Evolutionary conservation across 1,140 invertebrate species (phyloP).

Genomic region (Chymomyza costata): DNA sequence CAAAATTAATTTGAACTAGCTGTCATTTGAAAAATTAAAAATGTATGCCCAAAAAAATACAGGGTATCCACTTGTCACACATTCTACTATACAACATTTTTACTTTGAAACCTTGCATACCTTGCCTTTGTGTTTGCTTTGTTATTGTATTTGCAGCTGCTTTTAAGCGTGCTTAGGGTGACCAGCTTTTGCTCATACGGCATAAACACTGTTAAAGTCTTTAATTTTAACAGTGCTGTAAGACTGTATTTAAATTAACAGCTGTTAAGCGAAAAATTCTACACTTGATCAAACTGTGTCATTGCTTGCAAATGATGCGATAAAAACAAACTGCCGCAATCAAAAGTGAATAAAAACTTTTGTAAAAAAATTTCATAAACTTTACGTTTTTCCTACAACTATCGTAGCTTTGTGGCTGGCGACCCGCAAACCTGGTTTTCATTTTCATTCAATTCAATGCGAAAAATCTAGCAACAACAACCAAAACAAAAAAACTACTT

Average conservation of each 20-base stretch:
- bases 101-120: no score
- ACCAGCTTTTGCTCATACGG: slow-evolving; percentile 18
- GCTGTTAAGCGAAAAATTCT: slow-evolving; percentile 9
- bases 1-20: no score
- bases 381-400: slow-evolving; percentile 6
- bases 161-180: slow-evolving; percentile 28
- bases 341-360: slow-evolving; percentile 9
- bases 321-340: slow-evolving; percentile 20
- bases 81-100: no score
- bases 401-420: slow-evolving; percentile 2
- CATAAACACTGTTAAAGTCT: slow-evolving; percentile 20
- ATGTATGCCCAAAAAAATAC: no score
- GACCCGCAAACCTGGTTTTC: slow-evolving; percentile 68
- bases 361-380: slow-evolving; percentile 52
- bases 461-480: slow-evolving; percentile 19
- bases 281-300: slow-evolving; percentile 26
- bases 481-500: slow-evolving; percentile 22
- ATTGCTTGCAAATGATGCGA: slow-evolving; percentile 9
- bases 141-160: slow-evolving; percentile 1
- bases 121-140: slow-evolving; percentile 18
- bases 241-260: slow-evolving; percentile 35
- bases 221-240: slow-evolving; percentile 14
- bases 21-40: no score
- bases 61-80: no score
- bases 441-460: slow-evolving; percentile 62